phyloP scores from a whole-genome alignment of 1,140 invertebrate genomes.

The Drosophila rufa region DNA sequence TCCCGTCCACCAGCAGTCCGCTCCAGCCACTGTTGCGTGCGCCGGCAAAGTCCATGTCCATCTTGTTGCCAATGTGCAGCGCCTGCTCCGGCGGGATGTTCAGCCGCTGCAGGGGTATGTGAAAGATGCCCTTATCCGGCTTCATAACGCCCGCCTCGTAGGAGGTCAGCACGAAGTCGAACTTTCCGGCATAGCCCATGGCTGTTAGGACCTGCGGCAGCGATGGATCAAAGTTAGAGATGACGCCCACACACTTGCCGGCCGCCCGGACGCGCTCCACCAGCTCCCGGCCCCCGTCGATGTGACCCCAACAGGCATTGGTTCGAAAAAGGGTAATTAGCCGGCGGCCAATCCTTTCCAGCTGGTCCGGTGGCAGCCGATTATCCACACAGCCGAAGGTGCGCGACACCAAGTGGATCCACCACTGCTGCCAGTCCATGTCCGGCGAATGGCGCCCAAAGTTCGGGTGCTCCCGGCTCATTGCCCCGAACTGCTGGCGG shows the following conservation, averaged over 20 bases:
- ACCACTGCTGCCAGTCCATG: constrained; percentile 75
- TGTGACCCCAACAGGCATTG: constrained; percentile 60
- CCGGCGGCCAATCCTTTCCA: constrained; percentile 49
- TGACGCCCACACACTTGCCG: constrained; percentile 72
- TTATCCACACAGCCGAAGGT: constrained; percentile 58
- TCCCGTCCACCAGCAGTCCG: constrained; percentile 85
- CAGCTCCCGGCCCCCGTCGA: constrained; percentile 59
- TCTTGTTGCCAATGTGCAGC: constrained; percentile 93
- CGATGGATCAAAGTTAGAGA: constrained; percentile 82
- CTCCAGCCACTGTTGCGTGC: constrained; percentile 91
- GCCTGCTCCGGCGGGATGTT: constrained; percentile 87
- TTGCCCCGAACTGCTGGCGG: constrained; percentile 62
- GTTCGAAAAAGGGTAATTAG: constrained; percentile 64
- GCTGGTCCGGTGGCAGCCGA: constrained; percentile 22
- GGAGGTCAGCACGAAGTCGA: constrained; percentile 80
- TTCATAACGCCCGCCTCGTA: constrained; percentile 77
- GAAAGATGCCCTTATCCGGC: constrained; percentile 69
- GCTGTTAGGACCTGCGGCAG: constrained; percentile 51
- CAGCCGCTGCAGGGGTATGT: constrained; percentile 42
- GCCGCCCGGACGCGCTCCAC: constrained; percentile 54
- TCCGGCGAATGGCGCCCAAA: constrained; percentile 59
- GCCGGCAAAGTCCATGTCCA: constrained; percentile 91
- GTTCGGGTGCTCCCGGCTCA: constrained; percentile 64
- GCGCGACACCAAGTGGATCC: constrained; percentile 61
- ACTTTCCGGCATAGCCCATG: constrained; percentile 61